Base-by-base conservation (phyloP, 1,140 invertebrate species). In the Drosophila parvula region DNA sequence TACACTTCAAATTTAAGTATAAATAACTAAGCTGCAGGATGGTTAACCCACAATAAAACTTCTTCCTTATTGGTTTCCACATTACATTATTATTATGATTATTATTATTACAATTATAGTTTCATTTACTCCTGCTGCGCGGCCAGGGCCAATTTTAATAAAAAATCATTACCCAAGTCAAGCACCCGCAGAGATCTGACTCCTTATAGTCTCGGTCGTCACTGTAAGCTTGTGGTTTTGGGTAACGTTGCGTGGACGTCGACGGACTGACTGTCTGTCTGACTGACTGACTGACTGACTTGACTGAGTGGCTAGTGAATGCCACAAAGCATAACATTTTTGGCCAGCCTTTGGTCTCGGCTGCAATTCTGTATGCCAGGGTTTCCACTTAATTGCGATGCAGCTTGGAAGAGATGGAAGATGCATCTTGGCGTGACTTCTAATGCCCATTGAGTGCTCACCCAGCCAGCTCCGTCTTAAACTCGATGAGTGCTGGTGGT, bases 381-480 rank as follows among this genome's bases (percentile, higher is more conserved):
- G 53, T 76, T 55, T 68, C 62, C 74, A 57, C 65, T 78, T 78
- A 78, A 78, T 78, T 78, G 74, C 67, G 36, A 73, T 71, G 67
- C 65, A 22, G 69, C 65, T 38, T 38, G 44, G 30, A 67, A 16
- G 47, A 63, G 50, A 36, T 40, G 68, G n/a, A 22, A 57, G 69
- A 71, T 73, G 75, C 75, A 78, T 78, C 75, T 78, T 78, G 74
- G 74, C 75, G 75, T 78, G 75, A 78, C 75, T 78, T 78, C 74
- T 78, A 78, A 70, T 76, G 75, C 74, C 65, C 75, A 78, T 69
- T 67, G 59, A 74, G 69, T 76, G 75, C 65, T 78, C 75, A 78
- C 32, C 74, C 70, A 74, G 69, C 36, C 73, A 75, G 67, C 45
- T 51, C 64, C 34, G 44, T 64, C 64, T 68, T 68, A 65, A 65